Percentiles rank a stretch among this genome's conserved stretches.
phyloP scores from a whole-genome alignment of 2,888 invertebrate genomes.

The Amiota minor region DNA sequence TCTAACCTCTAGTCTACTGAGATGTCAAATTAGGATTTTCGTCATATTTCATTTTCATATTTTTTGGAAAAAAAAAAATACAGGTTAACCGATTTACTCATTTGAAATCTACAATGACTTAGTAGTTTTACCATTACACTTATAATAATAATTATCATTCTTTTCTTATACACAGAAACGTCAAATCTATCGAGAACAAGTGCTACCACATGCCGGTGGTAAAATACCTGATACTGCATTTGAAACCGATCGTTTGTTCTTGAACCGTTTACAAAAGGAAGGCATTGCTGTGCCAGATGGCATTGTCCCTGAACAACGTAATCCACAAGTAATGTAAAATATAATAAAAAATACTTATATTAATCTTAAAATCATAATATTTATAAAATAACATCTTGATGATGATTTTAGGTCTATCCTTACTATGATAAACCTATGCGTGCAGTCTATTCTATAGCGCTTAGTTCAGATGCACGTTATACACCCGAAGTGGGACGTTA shows the following conservation, averaged over 20 bases:
- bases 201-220: conserved; percentile 78
- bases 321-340: conserved; percentile 65
- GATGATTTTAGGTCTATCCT: conserved; percentile 66
- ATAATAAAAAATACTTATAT: background rate
- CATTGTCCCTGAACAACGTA: conserved; percentile 75
- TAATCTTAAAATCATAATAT: background rate
- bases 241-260: conserved; percentile 76
- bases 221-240: conserved; percentile 80
- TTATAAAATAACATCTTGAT: background rate
- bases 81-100: too few species aligned
- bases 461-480: conserved; percentile 76
- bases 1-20: too few species aligned
- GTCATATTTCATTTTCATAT: too few species aligned
- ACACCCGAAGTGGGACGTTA: conserved; percentile 75
- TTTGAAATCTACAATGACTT: too few species aligned
- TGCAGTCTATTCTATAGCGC: conserved; percentile 73
- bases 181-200: conserved; percentile 79
- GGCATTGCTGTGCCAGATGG: conserved; percentile 79
- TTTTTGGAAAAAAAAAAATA: too few species aligned
- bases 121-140: too few species aligned
- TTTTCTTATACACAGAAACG: conserved; percentile 74
- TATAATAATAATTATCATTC: background rate
- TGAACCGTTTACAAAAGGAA: conserved; percentile 78
- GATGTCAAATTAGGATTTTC: too few species aligned
- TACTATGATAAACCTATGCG: conserved; percentile 68